These are phyloP conservation scores for Hassar affinis DNA, from an alignment of 2,113 vertebrate species.

Conservation along the genomic window DNA sequence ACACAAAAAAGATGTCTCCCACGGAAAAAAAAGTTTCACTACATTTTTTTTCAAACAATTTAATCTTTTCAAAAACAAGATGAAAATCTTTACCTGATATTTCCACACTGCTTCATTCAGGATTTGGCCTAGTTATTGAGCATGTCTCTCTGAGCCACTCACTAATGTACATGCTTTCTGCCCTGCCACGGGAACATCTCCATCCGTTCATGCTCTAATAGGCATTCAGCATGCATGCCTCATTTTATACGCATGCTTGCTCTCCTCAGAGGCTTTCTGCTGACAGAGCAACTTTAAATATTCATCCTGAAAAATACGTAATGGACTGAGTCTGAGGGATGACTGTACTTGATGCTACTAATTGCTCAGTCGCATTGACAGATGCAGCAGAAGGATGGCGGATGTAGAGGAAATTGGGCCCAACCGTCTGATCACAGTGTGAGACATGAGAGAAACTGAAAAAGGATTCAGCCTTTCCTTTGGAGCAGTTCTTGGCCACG, in stretches of 20 bases:
- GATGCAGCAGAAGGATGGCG: conserved; percentile 39
- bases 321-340: conserved; percentile 39
- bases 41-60: background rate
- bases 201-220: conserved; percentile 27
- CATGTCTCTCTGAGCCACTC: background rate
- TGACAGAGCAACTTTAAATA: conserved; percentile 45
- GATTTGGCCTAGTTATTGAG: conserved; percentile 11
- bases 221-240: conserved; percentile 21
- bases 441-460: conserved; percentile 20
- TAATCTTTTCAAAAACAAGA: background rate
- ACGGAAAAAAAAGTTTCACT: background rate
- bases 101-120: background rate
- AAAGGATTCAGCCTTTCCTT: background rate
- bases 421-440: conserved; percentile 9
- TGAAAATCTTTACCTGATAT: background rate
- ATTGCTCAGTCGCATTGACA: conserved; percentile 50
- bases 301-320: conserved; percentile 40
- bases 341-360: conserved; percentile 43
- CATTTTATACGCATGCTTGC: background rate
- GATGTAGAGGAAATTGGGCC: conserved; percentile 19
- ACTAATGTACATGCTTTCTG: background rate
- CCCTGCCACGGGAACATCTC: background rate
- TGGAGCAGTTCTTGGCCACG: background rate
- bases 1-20: background rate
- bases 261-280: conserved; percentile 24